Evolutionary conservation across 2,113 vertebrate species (phyloP), one percentile per base, ranked within the genome.

Genomic region (Phodopus roborovskii): DNA sequence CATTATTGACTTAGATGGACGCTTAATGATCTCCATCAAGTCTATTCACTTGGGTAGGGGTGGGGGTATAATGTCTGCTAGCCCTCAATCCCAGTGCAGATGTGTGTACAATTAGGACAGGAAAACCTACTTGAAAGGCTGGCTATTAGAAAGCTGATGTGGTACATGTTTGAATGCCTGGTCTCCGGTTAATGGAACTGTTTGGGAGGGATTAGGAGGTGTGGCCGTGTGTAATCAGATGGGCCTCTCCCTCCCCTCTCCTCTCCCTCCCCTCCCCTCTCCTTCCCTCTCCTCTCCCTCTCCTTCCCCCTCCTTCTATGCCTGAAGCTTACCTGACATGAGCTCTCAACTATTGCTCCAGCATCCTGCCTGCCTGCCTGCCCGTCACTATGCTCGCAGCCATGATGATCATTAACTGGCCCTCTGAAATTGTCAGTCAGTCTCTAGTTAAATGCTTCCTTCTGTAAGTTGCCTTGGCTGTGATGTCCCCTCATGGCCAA

Each of bases 31-130:
- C 78, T 58, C 56, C 36, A 30, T 20, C 8, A 36, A 62, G 77
- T 11, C 0, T 0, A 30, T n/a, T 11, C 33, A 15, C 56, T n/a
- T 9, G 0, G 17, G 50, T 68, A 17, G 13, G 4, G 28, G 17
- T 9, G 45, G 9, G 15, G 33, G 22, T 17, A 5, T 1, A 36
- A 36, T 15, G 12, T 16, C 33, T 5, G 22, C 42, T 13, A 5
- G 3, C 39, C 10, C 45, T 33, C 22, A 2, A 42, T 12, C 84
- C 56, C 93, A 53, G 53, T 77, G 66, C 11, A 58, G 45, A 58
- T 33, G 22, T 7, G 8, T 28, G 30, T 48, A 20, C 12, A n/a
- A 30, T 86, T 22, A 92, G 86, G 73, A 71, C 73, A 68, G 95
- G 17, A 33, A 42, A 68, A 88, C 62, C 36, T 33, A 33, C n/a